A percentile compares a stretch with the other conserved stretches of the same genome.
phyloP scores from a whole-genome alignment of 2,113 vertebrate genomes.

The Oryzias javanicus region DNA sequence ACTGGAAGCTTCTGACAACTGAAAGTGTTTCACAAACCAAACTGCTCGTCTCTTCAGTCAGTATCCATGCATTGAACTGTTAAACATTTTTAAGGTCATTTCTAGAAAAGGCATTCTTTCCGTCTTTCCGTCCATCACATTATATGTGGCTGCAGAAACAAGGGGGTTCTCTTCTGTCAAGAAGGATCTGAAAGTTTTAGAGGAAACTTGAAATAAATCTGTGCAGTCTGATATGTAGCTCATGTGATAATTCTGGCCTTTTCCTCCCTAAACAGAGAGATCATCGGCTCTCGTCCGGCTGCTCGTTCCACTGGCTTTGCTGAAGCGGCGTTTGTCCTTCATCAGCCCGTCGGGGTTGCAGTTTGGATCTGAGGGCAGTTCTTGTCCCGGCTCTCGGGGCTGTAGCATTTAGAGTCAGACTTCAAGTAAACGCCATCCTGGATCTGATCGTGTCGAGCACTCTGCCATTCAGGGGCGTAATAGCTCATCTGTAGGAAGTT shows the following conservation, averaged over 20 bases:
- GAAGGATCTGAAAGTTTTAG: no score
- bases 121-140: no score
- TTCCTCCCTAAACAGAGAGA: conserved; percentile 82
- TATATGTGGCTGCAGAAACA: no score
- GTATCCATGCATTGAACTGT: no score
- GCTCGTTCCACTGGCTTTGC: conserved; percentile 87
- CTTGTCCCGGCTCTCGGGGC: conserved; percentile 46
- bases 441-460: conserved; percentile 30
- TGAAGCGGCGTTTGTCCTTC: conserved; percentile 85
- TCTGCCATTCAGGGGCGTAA: conserved; percentile 66
- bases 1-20: no score
- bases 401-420: conserved; percentile 55
- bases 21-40: no score
- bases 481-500: conserved; percentile 82
- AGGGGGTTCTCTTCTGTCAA: no score
- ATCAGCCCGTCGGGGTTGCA: not conserved
- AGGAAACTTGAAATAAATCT: not conserved
- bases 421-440: conserved; percentile 41
- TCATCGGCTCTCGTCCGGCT: conserved; percentile 88
- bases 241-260: not conserved
- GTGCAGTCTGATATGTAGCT: not conserved
- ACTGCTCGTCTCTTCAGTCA: no score
- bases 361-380: conserved; percentile 35
- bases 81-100: no score
- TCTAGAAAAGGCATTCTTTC: no score